A percentile compares a stretch with the other conserved stretches of the same genome.
Conservation (phyloP, 2,888 invertebrate species). For the Hydrotaea cyrtoneurina region DNA sequence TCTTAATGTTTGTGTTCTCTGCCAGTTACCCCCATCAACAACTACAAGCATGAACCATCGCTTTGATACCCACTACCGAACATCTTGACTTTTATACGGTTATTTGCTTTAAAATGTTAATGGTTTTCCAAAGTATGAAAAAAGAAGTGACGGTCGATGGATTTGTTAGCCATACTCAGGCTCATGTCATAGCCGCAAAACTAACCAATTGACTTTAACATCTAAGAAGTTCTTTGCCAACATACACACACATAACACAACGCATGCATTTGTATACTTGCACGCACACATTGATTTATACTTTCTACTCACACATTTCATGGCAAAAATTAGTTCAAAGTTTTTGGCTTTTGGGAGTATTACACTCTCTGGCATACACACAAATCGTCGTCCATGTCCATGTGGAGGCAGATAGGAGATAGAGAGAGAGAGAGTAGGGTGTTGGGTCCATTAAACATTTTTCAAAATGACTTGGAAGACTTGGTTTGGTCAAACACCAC, state of each 20-base stretch:
- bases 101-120: constrained; percentile 41
- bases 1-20: constrained; percentile 44
- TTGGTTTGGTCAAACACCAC: background rate
- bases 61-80: background rate
- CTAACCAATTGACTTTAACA: constrained; percentile 2
- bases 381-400: too few relatives aligned
- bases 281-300: constrained; percentile 8
- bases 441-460: background rate
- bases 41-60: too few relatives aligned
- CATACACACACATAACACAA: background rate
- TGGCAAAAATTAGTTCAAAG: background rate
- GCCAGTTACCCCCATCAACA: constrained; percentile 20
- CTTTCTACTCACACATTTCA: background rate
- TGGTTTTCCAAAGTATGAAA: constrained; percentile 1
- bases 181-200: background rate
- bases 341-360: background rate
- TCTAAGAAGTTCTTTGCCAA: background rate
- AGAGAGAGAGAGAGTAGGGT: background rate
- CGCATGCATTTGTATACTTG: background rate
- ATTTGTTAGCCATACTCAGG: background rate
- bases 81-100: constrained; percentile 46
- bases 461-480: background rate
- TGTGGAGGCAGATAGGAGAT: background rate
- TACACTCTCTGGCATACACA: background rate
- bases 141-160: constrained; percentile 31